Base-by-base conservation (phyloP, 2,113 vertebrate genomes). In the Sula dactylatra region DNA sequence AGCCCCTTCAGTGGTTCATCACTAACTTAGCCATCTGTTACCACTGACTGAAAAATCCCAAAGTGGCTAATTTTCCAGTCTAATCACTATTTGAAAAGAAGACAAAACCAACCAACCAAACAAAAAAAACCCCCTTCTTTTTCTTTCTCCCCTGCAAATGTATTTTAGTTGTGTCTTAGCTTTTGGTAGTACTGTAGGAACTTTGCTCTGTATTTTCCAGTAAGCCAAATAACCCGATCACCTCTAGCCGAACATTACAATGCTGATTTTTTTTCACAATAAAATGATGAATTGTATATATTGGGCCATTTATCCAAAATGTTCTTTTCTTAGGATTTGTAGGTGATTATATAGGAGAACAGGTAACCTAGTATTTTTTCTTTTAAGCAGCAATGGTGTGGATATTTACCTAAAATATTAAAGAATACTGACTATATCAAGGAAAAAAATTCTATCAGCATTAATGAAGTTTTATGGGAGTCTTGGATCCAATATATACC, bases 1-100 rank as follows among this genome's bases (percentile, higher is more conserved):
- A 95, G 54, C 19, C 20, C 58, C 84, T 83, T 84, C 94, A 79
- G 65, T 81, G 73, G 49, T 85, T 96, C 71, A 82, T 92, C 87
- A 77, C 67, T 93, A 93, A 93, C 81, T 91, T 93, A 85, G 85
- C 93, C 95, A 97, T 97, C 94, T 97, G 93, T 72, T 97, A 93
- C 55, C 78, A 19, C 34, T 90, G 55, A 38, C 40, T 92, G 82
- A 84, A 92, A 96, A 95, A 90, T 86, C 72, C 81, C 82, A 67
- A 76, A 91, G 77, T 62, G 62, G 62, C 16, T 91, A 82, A 94
- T 93, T 93, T 97, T 97, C 49, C 72, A 85, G 36, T 29, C 80
- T 91, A 97, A 96, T 94, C 91, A 87, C 29, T 82, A 45, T 94
- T 88, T 82, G 64, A 54, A 83, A 85, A 55, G 52, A 78, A 88